These are phyloP conservation scores for Drosophila stalkeri DNA, from an alignment of 2,888 invertebrate species.

Conservation along the genomic window DNA sequence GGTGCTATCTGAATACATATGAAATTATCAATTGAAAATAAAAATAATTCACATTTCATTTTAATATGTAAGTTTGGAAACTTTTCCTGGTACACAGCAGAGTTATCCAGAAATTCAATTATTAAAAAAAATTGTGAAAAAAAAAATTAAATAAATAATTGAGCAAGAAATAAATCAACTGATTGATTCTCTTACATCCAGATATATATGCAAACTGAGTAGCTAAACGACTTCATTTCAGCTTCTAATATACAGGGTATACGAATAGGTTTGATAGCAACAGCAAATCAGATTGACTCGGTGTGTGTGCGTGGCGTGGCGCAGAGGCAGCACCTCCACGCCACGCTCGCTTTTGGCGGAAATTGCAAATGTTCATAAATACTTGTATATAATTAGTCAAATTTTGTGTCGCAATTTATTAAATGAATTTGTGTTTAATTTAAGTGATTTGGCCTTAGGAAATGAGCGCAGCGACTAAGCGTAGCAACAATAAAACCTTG, in stretches of 20 bases:
- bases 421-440: constrained; percentile 69
- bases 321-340: constrained; percentile 10
- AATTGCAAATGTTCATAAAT: constrained; percentile 69
- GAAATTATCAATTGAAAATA: neutral
- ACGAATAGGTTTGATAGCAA: neutral
- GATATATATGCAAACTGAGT: too few relatives aligned
- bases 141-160: too few relatives aligned
- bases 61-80: too few relatives aligned
- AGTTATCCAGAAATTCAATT: too few relatives aligned
- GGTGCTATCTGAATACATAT: neutral
- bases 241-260: constrained; percentile 23
- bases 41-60: too few relatives aligned
- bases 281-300: neutral
- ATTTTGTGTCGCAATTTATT: constrained; percentile 72
- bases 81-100: too few relatives aligned
- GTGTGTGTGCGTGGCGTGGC: neutral
- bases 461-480: neutral
- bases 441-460: constrained; percentile 40
- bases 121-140: too few relatives aligned
- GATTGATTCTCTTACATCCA: too few relatives aligned
- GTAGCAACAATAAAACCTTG: constrained; percentile 16
- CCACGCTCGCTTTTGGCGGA: constrained; percentile 49
- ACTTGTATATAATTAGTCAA: constrained; percentile 73
- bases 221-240: neutral
- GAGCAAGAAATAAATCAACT: too few relatives aligned